Evolutionary conservation across 2,888 invertebrate genomes (phyloP).

Genomic region (Drosophila heteroneura): DNA sequence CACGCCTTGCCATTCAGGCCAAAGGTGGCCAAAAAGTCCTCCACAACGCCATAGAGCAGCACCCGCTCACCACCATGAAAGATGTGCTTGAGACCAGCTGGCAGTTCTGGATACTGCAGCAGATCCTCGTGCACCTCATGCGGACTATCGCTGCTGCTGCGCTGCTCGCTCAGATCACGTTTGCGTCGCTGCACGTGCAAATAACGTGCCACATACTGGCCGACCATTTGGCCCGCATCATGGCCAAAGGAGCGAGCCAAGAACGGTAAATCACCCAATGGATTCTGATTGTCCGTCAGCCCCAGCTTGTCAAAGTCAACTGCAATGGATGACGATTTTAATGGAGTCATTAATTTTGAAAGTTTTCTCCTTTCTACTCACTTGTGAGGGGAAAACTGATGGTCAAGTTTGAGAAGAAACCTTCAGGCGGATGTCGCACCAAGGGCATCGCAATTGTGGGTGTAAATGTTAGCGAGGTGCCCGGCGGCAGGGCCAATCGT

Average conservation of each 20-base stretch:
- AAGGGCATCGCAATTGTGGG: constrained; percentile 93
- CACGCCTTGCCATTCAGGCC: constrained; percentile 94
- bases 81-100: constrained; percentile 86
- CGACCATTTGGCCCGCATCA: constrained; percentile 88
- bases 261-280: constrained; percentile 91
- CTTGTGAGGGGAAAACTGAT: constrained; percentile 94
- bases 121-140: constrained; percentile 65
- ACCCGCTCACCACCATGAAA: constrained; percentile 94
- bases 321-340: constrained; percentile 80
- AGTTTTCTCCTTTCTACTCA: constrained; percentile 86
- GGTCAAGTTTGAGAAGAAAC: constrained; percentile 93
- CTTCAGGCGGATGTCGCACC: constrained; percentile 93
- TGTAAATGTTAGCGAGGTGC: constrained; percentile 91
- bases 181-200: constrained; percentile 87
- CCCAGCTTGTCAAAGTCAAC: constrained; percentile 95
- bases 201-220: constrained; percentile 91
- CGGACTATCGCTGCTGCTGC: constrained; percentile 39
- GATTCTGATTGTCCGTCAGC: constrained; percentile 95
- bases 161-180: constrained; percentile 84
- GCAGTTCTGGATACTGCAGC: constrained; percentile 82
- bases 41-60: constrained; percentile 91
- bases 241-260: constrained; percentile 91
- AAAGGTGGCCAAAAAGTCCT: constrained; percentile 92
- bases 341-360: constrained; percentile 14
- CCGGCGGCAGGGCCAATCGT: constrained; percentile 92